Conservation (phyloP, 1,140 invertebrate species). For the Pseudomyrmex flavicornis region DNA sequence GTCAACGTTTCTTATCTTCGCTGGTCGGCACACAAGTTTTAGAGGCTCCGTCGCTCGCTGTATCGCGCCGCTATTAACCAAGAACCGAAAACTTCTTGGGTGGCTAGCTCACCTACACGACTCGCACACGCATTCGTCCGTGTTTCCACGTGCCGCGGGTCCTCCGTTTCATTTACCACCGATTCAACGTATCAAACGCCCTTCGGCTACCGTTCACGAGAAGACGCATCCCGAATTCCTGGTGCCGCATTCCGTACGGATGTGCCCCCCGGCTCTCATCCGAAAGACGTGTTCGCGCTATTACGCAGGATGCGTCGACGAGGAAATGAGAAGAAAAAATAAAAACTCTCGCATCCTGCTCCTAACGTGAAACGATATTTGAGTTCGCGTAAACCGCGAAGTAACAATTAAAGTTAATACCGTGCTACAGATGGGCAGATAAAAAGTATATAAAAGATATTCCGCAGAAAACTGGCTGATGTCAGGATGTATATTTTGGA, state of each 20-base stretch:
- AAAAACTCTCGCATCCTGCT: neutral
- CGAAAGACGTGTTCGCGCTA: constrained; percentile 22
- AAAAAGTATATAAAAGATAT: neutral
- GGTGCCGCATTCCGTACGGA: constrained; percentile 61
- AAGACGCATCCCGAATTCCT: constrained; percentile 64
- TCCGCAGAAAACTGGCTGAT: neutral
- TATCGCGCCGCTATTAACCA: constrained; percentile 76
- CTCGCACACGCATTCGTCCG: constrained; percentile 37
- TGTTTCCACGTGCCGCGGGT: constrained; percentile 55
- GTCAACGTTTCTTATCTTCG: constrained; percentile 62
- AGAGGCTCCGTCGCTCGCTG: constrained; percentile 59
- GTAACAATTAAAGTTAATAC: constrained; percentile 37
- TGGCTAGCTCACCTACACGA: constrained; percentile 69
- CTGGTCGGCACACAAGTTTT: constrained; percentile 50
- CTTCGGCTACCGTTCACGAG: constrained; percentile 69
- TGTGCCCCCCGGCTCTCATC: constrained; percentile 23
- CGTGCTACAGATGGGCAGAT: neutral
- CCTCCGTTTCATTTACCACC: constrained; percentile 61
- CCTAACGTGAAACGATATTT: constrained; percentile 53
- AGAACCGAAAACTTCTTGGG: constrained; percentile 81
- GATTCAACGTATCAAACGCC: constrained; percentile 67
- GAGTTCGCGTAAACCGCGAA: constrained; percentile 15
- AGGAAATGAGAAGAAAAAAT: neutral
- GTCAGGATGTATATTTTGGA: neutral
- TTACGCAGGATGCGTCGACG: constrained; percentile 18